phyloP scores from a whole-genome alignment of 2,113 vertebrate species.

The Picathartes gymnocephalus region DNA sequence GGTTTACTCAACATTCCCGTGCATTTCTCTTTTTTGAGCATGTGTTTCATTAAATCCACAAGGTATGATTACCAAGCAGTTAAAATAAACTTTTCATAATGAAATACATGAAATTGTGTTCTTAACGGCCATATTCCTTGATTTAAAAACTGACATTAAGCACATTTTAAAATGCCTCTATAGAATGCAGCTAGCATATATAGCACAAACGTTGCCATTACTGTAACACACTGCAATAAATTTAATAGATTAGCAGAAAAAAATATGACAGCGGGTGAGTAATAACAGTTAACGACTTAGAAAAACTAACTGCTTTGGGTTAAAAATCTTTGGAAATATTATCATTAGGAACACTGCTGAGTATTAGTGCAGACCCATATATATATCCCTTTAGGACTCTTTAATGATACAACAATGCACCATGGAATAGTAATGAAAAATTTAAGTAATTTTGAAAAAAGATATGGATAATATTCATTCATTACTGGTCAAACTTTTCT shows the following conservation, averaged over 20 bases:
- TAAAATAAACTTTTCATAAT: background rate
- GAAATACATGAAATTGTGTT: background rate
- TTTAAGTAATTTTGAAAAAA: background rate
- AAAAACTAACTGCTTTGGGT: background rate
- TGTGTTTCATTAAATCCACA: background rate
- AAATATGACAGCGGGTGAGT: background rate
- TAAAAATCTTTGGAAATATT: background rate
- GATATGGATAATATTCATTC: background rate
- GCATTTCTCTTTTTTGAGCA: background rate
- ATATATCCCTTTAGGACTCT: background rate
- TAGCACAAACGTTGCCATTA: background rate
- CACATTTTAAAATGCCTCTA: background rate
- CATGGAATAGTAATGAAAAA: slow-evolving; percentile 8
- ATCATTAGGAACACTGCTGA: background rate
- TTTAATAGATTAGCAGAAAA: background rate
- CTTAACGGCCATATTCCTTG: background rate
- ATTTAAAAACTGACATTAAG: background rate
- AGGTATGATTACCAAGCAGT: background rate
- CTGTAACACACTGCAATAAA: background rate
- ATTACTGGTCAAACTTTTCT: slow-evolving; percentile 35
- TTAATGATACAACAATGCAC: background rate
- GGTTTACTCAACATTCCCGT: background rate
- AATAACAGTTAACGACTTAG: background rate
- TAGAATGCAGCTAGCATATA: background rate
- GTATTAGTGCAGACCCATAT: background rate